Percentiles rank a stretch among this genome's conserved stretches.
Evolutionary conservation across 2,113 vertebrate species (phyloP).

Genomic region (Thalassarche chlororhynchos): DNA sequence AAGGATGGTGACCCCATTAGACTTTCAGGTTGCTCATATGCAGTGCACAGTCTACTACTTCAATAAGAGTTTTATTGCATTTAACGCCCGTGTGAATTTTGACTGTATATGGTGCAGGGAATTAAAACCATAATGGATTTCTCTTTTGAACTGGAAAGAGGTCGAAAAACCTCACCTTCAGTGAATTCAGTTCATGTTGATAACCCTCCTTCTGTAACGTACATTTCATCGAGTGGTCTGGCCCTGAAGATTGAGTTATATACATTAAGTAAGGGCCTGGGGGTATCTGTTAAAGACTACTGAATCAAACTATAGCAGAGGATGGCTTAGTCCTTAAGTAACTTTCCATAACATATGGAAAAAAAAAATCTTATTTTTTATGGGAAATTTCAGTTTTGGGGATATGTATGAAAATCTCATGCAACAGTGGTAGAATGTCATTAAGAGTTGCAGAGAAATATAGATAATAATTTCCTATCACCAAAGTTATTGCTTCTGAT

Average conservation of each 20-base stretch:
- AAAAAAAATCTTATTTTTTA: neutral
- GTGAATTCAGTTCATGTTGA: neutral
- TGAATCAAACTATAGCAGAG: neutral
- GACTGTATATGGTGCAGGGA: neutral
- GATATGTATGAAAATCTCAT: neutral
- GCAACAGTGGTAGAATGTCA: neutral
- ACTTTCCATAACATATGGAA: neutral
- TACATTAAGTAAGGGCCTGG: neutral
- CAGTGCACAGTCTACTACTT: neutral
- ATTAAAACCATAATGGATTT: constrained; percentile 42
- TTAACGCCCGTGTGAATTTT: constrained; percentile 16
- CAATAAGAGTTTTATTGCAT: neutral
- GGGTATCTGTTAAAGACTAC: neutral
- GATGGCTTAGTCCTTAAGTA: neutral
- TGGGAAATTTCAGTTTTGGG: neutral
- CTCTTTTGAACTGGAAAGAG: constrained; percentile 20
- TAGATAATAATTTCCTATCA: neutral
- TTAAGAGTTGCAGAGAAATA: neutral
- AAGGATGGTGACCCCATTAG: neutral
- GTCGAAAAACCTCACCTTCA: neutral
- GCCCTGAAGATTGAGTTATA: neutral
- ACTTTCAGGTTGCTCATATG: constrained; percentile 23
- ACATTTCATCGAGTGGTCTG: neutral
- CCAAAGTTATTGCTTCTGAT: neutral
- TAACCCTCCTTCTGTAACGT: neutral